Conservation (phyloP, 2,797 vertebrate species). For the Hephaestus fuliginosus region DNA sequence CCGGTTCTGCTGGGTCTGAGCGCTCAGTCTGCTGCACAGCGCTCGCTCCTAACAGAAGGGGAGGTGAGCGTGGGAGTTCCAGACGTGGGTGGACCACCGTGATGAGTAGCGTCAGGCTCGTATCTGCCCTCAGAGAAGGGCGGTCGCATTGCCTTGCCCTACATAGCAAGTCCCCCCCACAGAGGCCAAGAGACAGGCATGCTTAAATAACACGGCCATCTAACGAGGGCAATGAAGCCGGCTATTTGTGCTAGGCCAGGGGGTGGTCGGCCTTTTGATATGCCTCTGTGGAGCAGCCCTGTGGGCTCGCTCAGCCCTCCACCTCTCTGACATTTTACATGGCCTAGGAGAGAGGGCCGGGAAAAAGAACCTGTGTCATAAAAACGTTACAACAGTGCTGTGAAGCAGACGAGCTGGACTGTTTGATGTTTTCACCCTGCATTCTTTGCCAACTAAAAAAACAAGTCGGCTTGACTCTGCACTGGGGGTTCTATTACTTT, state of each 20-base stretch:
- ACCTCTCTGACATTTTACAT: constrained; percentile 76
- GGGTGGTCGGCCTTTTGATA: constrained; percentile 76
- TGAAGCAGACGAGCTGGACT: constrained; percentile 43
- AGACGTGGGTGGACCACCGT: constrained; percentile 67
- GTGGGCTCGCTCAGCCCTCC: constrained; percentile 52
- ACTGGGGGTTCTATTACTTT: not conserved
- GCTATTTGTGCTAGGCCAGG: constrained; percentile 56
- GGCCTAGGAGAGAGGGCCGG: constrained; percentile 62
- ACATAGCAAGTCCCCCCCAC: constrained; percentile 40
- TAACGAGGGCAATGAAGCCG: constrained; percentile 68
- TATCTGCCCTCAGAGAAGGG: constrained; percentile 48
- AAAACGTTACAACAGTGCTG: constrained; percentile 73
- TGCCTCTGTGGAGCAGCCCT: constrained; percentile 62
- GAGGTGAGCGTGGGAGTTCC: constrained; percentile 53
- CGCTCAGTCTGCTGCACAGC: constrained; percentile 33
- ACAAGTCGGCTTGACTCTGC: constrained; percentile 18
- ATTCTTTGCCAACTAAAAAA: constrained; percentile 57
- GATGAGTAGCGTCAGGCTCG: constrained; percentile 53
- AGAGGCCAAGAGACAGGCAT: constrained; percentile 63
- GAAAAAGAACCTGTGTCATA: constrained; percentile 69
- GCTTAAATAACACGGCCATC: constrained; percentile 71
- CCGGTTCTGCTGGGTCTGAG: constrained; percentile 35
- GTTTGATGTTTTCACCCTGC: constrained; percentile 73
- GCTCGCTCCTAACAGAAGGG: constrained; percentile 39
- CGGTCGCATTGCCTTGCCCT: constrained; percentile 26